A percentile compares a stretch with the other conserved stretches of the same genome.
These are phyloP conservation scores for Margaritifera margaritifera DNA, from an alignment of 2,888 invertebrate genomes.

Conservation along the genomic window DNA sequence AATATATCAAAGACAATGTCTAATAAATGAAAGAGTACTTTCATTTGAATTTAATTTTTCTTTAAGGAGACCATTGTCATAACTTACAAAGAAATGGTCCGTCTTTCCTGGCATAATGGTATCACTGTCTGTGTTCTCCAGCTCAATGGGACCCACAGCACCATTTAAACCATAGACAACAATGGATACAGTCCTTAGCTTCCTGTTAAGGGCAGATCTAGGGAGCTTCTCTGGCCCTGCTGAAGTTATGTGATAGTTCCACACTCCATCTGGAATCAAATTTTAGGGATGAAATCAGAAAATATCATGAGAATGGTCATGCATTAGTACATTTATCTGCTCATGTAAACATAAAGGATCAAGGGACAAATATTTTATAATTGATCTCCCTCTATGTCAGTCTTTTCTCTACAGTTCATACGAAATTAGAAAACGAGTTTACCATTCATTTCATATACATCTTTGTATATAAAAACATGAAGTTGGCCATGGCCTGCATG, in stretches of 20 bases:
- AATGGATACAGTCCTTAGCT: constrained; percentile 48
- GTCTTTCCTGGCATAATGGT: constrained; percentile 52
- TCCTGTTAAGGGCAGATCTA: constrained; percentile 32
- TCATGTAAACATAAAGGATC: no score
- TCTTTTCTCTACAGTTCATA: no score
- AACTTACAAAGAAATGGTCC: constrained; percentile 51
- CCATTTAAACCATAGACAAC: constrained; percentile 55
- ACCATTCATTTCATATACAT: no score
- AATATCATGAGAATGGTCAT: no score
- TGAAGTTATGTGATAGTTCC: constrained; percentile 52
- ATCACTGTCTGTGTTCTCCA: constrained; percentile 38
- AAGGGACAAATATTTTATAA: no score
- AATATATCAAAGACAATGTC: no score
- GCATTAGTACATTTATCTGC: no score
- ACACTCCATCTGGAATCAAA: constrained; percentile 46
- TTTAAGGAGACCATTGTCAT: not conserved
- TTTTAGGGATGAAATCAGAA: no score
- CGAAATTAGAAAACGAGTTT: no score
- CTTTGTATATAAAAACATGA: no score
- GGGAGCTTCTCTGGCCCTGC: constrained; percentile 49
- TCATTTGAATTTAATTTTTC: not conserved
- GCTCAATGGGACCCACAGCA: constrained; percentile 51
- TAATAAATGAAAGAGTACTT: not conserved
- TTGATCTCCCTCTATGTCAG: no score
- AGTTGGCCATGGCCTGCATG: no score